Percentiles rank a stretch among this genome's conserved stretches.
These are phyloP conservation scores for Riparia riparia DNA, from an alignment of 2,113 vertebrate genomes.

Conservation along the genomic window DNA sequence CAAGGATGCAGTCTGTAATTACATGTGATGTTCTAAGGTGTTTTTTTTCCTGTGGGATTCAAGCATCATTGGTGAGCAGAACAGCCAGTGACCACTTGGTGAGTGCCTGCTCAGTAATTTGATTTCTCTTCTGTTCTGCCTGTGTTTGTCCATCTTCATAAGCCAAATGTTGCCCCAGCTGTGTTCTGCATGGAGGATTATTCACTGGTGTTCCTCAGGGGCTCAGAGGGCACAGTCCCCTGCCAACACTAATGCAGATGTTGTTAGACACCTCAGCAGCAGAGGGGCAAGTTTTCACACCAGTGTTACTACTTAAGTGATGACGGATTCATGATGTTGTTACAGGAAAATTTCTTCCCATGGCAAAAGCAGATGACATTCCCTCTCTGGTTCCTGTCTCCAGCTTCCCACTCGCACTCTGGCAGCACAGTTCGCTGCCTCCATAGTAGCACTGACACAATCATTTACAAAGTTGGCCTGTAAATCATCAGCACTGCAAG, in stretches of 20 bases:
- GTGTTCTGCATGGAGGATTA: not conserved
- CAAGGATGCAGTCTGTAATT: not conserved
- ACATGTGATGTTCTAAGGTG: not conserved
- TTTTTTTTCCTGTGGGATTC: not conserved
- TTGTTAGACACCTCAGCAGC: not conserved
- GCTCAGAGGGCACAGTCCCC: not conserved
- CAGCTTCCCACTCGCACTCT: not conserved
- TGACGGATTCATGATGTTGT: not conserved
- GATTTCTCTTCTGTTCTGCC: not conserved
- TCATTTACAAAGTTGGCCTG: not conserved
- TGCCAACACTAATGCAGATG: not conserved
- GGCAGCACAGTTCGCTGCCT: not conserved
- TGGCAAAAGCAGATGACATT: not conserved
- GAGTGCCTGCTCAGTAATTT: not conserved
- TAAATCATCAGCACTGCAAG: not conserved
- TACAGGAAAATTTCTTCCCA: not conserved
- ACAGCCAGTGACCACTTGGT: not conserved
- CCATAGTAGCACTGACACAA: not conserved
- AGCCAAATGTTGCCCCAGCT: not conserved
- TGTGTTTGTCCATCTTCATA: not conserved
- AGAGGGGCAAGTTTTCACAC: not conserved
- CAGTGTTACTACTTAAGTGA: not conserved
- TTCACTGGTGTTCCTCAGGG: not conserved
- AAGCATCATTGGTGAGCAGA: not conserved
- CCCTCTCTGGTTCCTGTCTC: not conserved